Evolutionary conservation across 2,888 invertebrate genomes (phyloP).

Genomic region (Cantharis flavilabris): DNA sequence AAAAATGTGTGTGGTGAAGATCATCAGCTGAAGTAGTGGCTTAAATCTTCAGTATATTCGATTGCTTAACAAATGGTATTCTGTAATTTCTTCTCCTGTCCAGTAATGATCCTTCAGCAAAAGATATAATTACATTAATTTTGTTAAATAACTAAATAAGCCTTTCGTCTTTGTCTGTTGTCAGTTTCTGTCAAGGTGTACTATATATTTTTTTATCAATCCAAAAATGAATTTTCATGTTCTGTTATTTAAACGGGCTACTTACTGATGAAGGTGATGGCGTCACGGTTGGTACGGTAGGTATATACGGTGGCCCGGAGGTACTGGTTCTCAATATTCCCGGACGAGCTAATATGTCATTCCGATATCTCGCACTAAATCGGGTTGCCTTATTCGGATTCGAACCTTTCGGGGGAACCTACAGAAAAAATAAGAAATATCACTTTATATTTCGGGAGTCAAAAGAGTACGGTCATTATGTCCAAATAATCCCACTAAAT

Average conservation of each 20-base stretch:
- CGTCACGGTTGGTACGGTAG: slow-evolving; percentile 66
- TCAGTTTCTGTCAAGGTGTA: slow-evolving; percentile 45
- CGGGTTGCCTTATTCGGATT: slow-evolving; percentile 40
- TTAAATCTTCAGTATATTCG: slow-evolving; percentile 40
- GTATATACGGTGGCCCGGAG: slow-evolving; percentile 64
- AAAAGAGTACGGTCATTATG: too few species aligned
- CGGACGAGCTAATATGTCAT: slow-evolving; percentile 46
- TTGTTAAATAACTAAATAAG: neutral
- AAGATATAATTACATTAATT: slow-evolving; percentile 39
- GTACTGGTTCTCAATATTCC: slow-evolving; percentile 56
- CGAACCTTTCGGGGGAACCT: slow-evolving; percentile 35
- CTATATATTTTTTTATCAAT: slow-evolving; percentile 35
- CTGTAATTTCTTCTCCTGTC: slow-evolving; percentile 48
- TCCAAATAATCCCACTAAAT: too few species aligned
- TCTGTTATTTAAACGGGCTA: neutral
- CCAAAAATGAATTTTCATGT: neutral
- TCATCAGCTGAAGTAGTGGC: slow-evolving; percentile 34
- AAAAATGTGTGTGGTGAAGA: slow-evolving; percentile 30
- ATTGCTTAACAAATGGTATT: slow-evolving; percentile 50
- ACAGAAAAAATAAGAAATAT: neutral
- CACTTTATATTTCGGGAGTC: too few species aligned
- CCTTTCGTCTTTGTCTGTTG: slow-evolving; percentile 30
- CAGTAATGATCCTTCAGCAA: slow-evolving; percentile 52
- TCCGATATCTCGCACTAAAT: slow-evolving; percentile 65
- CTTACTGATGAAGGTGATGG: slow-evolving; percentile 41